Evolutionary conservation across 2,797 vertebrate species (phyloP).

Genomic region (Pseudomugil tenellus): DNA sequence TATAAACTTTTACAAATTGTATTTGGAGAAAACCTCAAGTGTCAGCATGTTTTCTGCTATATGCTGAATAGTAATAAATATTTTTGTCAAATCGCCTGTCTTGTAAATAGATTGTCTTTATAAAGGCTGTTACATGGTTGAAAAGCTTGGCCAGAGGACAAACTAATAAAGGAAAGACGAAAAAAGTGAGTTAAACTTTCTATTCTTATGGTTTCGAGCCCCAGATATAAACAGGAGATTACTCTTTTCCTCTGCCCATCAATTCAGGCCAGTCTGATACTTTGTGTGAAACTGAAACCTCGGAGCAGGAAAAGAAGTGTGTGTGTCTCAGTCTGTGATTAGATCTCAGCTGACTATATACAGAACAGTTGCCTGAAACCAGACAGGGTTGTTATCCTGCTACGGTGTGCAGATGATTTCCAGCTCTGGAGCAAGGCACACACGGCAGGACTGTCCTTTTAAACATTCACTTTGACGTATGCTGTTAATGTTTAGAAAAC

Average conservation of each 20-base stretch:
- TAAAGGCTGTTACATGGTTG: background rate
- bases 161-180: background rate
- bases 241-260: background rate
- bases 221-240: constrained; percentile 3
- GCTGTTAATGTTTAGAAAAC: constrained; percentile 28
- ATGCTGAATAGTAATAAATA: background rate
- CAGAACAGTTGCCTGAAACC: background rate
- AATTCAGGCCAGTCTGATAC: constrained; percentile 10
- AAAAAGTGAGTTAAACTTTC: background rate
- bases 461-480: constrained; percentile 10
- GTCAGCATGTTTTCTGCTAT: background rate
- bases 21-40: background rate
- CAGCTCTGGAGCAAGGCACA: background rate
- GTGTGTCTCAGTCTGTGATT: constrained; percentile 2
- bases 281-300: constrained; percentile 13
- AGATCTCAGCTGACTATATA: background rate
- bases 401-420: background rate
- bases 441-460: background rate
- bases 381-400: background rate
- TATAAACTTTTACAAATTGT: background rate
- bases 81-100: background rate
- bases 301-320: constrained; percentile 9
- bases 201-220: constrained; percentile 4
- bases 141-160: background rate
- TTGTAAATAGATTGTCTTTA: background rate